phyloP scores from a whole-genome alignment of 2,888 invertebrate genomes.

The Liodrosophila aerea region DNA sequence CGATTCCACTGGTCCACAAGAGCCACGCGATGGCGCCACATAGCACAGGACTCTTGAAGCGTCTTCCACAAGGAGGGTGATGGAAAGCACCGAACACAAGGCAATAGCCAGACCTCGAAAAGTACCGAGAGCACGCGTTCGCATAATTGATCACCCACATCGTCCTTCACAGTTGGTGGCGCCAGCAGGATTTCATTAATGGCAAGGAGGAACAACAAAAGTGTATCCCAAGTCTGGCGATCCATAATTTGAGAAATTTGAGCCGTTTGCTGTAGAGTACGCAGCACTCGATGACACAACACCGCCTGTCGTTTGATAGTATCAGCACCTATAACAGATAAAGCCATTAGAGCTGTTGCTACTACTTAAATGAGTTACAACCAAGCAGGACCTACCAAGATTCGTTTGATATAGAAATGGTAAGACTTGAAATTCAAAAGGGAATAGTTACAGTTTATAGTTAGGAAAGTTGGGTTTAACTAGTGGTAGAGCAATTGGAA shows the following conservation, averaged over 20 bases:
- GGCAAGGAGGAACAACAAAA: constrained; percentile 92
- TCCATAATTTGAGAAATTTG: constrained; percentile 89
- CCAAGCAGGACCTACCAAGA: constrained; percentile 87
- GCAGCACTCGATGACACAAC: constrained; percentile 93
- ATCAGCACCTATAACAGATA: constrained; percentile 87
- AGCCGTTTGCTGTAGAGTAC: constrained; percentile 91
- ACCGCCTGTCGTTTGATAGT: constrained; percentile 96
- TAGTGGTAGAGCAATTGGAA: background rate
- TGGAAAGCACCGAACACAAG: constrained; percentile 91
- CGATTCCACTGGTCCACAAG: constrained; percentile 97
- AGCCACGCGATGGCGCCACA: constrained; percentile 97
- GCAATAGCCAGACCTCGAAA: constrained; percentile 90
- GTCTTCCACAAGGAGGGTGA: constrained; percentile 98
- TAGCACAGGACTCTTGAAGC: constrained; percentile 93
- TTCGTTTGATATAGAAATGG: constrained; percentile 93
- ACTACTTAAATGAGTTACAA: background rate
- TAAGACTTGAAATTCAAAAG: constrained; percentile 89
- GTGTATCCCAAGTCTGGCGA: constrained; percentile 94
- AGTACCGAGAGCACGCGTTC: constrained; percentile 96
- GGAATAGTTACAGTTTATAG: constrained; percentile 33
- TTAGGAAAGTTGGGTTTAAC: too few relatives aligned
- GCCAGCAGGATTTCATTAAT: constrained; percentile 95
- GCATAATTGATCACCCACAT: constrained; percentile 97
- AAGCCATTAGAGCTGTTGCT: background rate
- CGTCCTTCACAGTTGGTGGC: constrained; percentile 96